Base-by-base conservation (phyloP, 2,797 vertebrate species). In the Cirrhinus molitorella region DNA sequence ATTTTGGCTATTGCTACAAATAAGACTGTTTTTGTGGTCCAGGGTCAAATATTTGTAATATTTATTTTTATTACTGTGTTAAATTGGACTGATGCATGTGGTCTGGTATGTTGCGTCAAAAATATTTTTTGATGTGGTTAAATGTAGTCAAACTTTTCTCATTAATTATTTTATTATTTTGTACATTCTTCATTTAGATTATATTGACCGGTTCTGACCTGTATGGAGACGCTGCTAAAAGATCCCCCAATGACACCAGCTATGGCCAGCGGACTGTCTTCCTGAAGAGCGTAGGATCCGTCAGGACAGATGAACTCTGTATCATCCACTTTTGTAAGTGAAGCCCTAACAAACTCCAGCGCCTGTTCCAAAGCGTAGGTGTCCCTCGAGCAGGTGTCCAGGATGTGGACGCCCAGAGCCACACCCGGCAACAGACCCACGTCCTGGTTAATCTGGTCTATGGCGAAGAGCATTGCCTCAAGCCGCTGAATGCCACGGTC, bases 391-490 rank as follows among this genome's bases (percentile, higher is more conserved):
- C 98, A 99, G 0, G 98, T 99, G 93, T 99, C 98, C 94, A 99
- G 92, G 88, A 99, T 99, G 85, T 99, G 98, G 87, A 99, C 97
- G 14, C 98, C 98, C 53, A 99, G 91, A 63, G 95, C 95, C n/a
- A 99, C 94, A 63, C 98, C 98, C 0, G 98, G 98, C 47, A 99
- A 94, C 91, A 99, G 87, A 66, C 91, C 90, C 40, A 93, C 90
- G 87, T 99, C 97, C 59, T 87, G 93, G 92, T 99, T 99, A 95
- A 99, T 99, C 89, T 96, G 95, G 86, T 99, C 98, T 17, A 99
- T 98, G 66, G 98, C 98, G 87, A 99, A 99, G 86, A 99, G 88
- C 98, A 99, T 99, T 87, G 98, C 98, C 91, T 99, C 98, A 91
- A 99, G 89, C 74, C 98, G 96, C 90, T 99, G 98, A 87, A 99